These are phyloP conservation scores for Ochropleura plecta DNA, from an alignment of 2,888 invertebrate genomes.

Conservation along the genomic window DNA sequence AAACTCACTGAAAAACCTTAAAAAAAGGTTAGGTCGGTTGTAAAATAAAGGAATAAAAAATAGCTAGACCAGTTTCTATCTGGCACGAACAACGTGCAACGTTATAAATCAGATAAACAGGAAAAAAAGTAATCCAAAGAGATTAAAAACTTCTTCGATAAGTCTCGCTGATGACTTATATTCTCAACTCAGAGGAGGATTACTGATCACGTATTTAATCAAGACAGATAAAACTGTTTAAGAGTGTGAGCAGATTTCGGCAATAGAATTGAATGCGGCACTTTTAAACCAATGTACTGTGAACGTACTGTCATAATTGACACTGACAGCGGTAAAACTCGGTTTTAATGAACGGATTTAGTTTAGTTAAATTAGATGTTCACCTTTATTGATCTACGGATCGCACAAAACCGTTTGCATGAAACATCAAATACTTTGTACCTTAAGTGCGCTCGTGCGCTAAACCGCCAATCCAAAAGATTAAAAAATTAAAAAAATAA, in stretches of 20 bases:
- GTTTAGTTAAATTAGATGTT: not conserved
- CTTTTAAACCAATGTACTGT: too few species aligned
- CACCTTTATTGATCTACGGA: not conserved
- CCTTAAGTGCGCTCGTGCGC: too few species aligned
- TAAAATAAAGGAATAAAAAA: not conserved
- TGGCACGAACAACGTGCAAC: not conserved
- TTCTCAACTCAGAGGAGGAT: constrained; percentile 8
- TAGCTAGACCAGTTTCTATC: not conserved
- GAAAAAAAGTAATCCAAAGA: constrained; percentile 15
- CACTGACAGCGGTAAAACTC: not conserved
- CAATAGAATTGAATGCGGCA: not conserved
- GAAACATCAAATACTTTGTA: not conserved
- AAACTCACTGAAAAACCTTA: not conserved
- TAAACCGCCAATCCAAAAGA: too few species aligned
- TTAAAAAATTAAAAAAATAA: too few species aligned
- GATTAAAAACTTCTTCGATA: constrained; percentile 10
- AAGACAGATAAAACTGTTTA: not conserved
- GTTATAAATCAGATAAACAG: not conserved
- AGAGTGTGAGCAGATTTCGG: not conserved
- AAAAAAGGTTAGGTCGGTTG: too few species aligned
- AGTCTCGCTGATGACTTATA: constrained; percentile 8
- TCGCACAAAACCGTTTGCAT: not conserved
- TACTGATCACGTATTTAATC: constrained; percentile 24
- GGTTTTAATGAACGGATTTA: not conserved
- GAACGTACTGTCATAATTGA: not conserved